Evolutionary conservation across 2,888 invertebrate genomes (phyloP), one percentile per base, ranked within the genome.

Genomic region (Dynastes tityus): DNA sequence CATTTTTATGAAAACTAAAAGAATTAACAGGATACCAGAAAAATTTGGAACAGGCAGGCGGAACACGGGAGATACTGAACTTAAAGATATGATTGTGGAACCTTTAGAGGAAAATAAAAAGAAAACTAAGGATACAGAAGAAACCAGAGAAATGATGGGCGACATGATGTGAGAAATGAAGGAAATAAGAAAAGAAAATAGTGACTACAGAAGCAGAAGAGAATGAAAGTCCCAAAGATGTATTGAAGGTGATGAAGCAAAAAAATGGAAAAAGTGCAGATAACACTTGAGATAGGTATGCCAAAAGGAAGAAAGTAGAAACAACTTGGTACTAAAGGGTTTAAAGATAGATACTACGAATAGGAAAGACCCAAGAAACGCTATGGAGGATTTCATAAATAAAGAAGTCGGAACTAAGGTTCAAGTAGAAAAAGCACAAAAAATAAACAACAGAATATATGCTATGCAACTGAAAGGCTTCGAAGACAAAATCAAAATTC

Each of bases 311-410:
- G 29, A 13, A 11, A 74, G 1, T 27, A 11, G n/a, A 53, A 74
- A 74, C 40, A 75, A 75, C 11, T 9, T 75, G 64, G n/a, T 75
- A 16, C 16, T 75, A 13, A 63, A 58, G 22, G 64, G 63, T n/a
- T 40, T 75, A 11, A 6, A 5, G 27, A 51, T 58, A 32, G 51
- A 75, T 11, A 70, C 55, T 13, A 70, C 29, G 13, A 40, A 68
- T 37, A n/a, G 29, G 3, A 29, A 70, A 29, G 11, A 16, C n/a
- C 29, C 51, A 6, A 70, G 49, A 29, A 37, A 49, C 11, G n/a
- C n/a, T 6, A 22, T 70, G 49, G 13, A 22, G 11, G 51, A 70
- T 49, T 70, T 70, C 51, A 4, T 70, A 4, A 70, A 70, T 6
- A 29, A 45, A 16, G 51, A 70, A 27, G 8, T 70, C 16, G n/a